These are phyloP conservation scores for Lasius fuliginosus DNA, from an alignment of 2,888 invertebrate species.

Conservation along the genomic window DNA sequence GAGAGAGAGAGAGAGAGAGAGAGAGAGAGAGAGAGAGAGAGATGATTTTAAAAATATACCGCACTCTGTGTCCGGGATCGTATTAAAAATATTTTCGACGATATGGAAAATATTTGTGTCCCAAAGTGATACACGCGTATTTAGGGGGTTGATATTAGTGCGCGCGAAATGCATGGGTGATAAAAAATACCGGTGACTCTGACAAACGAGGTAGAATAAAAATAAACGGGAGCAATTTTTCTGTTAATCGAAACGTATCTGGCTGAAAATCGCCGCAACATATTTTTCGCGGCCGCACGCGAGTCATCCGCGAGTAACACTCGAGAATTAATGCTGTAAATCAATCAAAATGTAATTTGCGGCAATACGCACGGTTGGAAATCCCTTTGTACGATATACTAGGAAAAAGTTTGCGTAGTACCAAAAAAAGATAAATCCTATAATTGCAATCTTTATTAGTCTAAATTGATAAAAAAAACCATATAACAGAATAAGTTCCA, in stretches of 20 bases:
- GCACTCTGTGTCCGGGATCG: not conserved
- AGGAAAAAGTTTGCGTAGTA: not conserved
- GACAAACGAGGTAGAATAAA: slow-evolving; percentile 50
- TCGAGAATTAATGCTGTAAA: slow-evolving; percentile 41
- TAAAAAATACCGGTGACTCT: slow-evolving; percentile 42
- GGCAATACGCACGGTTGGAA: not conserved
- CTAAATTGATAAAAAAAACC: not conserved
- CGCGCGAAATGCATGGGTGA: slow-evolving; percentile 17
- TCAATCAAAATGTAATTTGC: slow-evolving; percentile 50
- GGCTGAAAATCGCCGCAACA: slow-evolving; percentile 43
- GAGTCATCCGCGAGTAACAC: slow-evolving; percentile 26
- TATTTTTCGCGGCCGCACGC: slow-evolving; percentile 34
- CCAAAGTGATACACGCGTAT: slow-evolving; percentile 30
- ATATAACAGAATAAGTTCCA: not conserved
- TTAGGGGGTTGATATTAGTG: slow-evolving; percentile 27
- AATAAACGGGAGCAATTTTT: slow-evolving; percentile 53
- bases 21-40: too few relatives aligned
- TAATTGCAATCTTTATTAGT: slow-evolving; percentile 4
- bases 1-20: too few relatives aligned
- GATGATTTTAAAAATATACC: not conserved
- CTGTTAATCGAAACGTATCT: slow-evolving; percentile 45
- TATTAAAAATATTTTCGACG: slow-evolving; percentile 26
- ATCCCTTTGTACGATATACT: too few relatives aligned
- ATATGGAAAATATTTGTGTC: slow-evolving; percentile 11
- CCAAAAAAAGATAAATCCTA: not conserved